Percentiles rank a stretch among this genome's conserved stretches.
Conservation (phyloP, 2,797 vertebrate genomes). For the Myiotriccus ornatus region DNA sequence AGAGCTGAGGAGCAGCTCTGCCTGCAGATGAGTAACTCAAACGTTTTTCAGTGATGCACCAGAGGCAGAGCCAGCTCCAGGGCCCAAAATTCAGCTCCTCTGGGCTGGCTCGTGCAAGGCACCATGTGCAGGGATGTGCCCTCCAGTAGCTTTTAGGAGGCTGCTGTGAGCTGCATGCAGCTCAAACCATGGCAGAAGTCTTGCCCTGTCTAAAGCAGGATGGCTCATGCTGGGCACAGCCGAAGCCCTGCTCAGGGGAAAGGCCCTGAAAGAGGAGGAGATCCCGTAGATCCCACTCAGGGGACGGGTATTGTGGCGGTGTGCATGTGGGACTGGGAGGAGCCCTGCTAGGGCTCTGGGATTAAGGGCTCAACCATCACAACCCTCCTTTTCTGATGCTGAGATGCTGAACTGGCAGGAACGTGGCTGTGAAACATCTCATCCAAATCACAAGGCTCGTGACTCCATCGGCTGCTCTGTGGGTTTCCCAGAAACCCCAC, state of each 20-base stretch:
- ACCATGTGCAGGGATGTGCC: rapidly evolving
- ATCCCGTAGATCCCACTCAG: neutral
- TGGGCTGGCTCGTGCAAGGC: neutral
- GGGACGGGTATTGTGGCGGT: neutral
- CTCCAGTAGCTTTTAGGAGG: neutral
- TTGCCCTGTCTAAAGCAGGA: neutral
- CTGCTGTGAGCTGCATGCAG: neutral
- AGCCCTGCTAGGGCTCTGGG: neutral
- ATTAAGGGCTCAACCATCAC: neutral
- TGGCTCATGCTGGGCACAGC: neutral
- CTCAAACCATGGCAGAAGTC: neutral
- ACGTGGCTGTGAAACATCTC: neutral
- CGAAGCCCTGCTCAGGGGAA: neutral
- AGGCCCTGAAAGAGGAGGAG: neutral
- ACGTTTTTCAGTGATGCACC: neutral
- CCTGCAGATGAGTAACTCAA: rapidly evolving
- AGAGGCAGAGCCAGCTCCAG: neutral
- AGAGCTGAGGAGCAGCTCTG: neutral
- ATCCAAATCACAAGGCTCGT: constrained; percentile 4
- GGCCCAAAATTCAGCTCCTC: neutral
- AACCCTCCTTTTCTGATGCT: neutral
- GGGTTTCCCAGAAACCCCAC: constrained; percentile 48
- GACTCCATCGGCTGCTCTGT: neutral
- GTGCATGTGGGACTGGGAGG: neutral
- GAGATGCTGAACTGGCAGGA: neutral